phyloP scores from a whole-genome alignment of 2,888 invertebrate species.

The Aspidiotus rigidus region DNA sequence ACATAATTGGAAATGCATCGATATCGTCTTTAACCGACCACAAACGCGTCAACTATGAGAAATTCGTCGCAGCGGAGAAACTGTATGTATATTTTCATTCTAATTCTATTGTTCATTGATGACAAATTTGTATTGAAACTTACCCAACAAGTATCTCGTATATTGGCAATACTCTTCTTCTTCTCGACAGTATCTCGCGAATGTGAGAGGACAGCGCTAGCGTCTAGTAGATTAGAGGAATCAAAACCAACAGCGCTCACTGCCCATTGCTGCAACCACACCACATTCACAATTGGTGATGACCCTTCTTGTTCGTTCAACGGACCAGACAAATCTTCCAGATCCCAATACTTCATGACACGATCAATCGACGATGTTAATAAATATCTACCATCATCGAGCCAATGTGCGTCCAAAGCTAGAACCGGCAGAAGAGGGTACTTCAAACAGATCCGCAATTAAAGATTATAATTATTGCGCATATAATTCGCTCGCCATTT shows the following conservation, averaged over 20 bases:
- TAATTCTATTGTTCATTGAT: no score
- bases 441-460: no score
- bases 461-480: no score
- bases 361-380: slow-evolving; percentile 21
- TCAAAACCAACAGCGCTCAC: slow-evolving; percentile 18
- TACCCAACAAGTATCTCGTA: slow-evolving; percentile 26
- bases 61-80: no score
- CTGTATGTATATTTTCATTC: no score
- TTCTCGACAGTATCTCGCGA: slow-evolving; percentile 21
- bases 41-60: no score
- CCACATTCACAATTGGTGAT: slow-evolving; percentile 1
- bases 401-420: slow-evolving; percentile 26
- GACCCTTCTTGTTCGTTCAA: slow-evolving; percentile 18
- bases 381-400: slow-evolving; percentile 19
- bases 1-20: no score
- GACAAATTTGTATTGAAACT: background rate
- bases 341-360: slow-evolving; percentile 27
- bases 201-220: slow-evolving; percentile 9
- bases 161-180: slow-evolving; percentile 14
- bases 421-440: background rate
- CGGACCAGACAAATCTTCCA: slow-evolving; percentile 27
- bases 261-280: slow-evolving; percentile 28
- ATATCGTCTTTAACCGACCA: no score
- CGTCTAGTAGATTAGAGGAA: background rate
- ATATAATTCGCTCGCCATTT: no score